Evolutionary conservation across 2,797 vertebrate genomes (phyloP), one percentile per base, ranked within the genome.

Genomic region (Molossus alvarezi): DNA sequence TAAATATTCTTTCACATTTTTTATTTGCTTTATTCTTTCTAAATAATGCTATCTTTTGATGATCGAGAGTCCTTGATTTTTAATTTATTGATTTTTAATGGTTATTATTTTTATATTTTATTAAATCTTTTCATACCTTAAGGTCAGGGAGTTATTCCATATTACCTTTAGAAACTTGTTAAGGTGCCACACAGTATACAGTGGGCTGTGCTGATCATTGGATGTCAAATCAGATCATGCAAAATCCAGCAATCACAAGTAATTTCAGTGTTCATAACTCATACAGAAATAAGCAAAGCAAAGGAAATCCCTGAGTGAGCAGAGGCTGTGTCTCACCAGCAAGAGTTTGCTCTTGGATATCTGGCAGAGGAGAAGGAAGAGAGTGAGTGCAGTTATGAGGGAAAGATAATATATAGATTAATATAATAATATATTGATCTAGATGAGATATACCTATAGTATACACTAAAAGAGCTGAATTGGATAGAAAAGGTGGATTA

Each of bases 1-100:
- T 53, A 88, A 83, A 71, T 76, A 95, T 69, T 57, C 37, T 87
- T 85, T 77, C 48, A 69, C 9, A 67, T 88, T 92, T 27, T 94
- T 67, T 85, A 73, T 69, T 88, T 75, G 10, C 15, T 94, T 73
- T 55, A 57, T 1, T 88, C 4, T 90, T 92, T 76, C 60, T 77
- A 82, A 93, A 83, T 69, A 60, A 55, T 75, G 12, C 14, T 88
- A 2, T 69, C 8, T 92, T 81, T 85, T 72, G 6, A 48, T 91
- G 45, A 57, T 33, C 57, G 9, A 2, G 3, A 71, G 18, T 53
- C 67, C 15, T 83, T 79, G 9, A 67, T 90, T 57, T 75, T 75
- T 80, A 72, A 71, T 53, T 77, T 72, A 87, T 45, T 4, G 51
- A 45, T 48, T 95, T 75, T 85, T 77, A 90, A 18, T 76, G 23